These are phyloP conservation scores for Ptychochromis oligacanthus DNA, from an alignment of 2,113 vertebrate species.

Conservation along the genomic window DNA sequence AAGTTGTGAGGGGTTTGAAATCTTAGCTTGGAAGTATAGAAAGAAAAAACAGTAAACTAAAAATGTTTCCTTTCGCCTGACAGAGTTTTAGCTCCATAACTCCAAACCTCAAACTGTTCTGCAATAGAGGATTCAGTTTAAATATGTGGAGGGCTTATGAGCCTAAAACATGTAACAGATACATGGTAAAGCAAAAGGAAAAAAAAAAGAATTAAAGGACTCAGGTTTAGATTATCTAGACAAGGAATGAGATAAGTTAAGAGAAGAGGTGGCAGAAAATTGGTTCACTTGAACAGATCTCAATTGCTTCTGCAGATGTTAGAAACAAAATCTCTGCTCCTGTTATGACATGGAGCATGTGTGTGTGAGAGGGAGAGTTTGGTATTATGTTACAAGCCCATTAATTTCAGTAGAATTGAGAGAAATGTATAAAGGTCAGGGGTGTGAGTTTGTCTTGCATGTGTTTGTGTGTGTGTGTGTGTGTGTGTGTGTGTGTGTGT, in stretches of 20 bases:
- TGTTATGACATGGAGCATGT: not conserved
- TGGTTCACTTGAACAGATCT: not conserved
- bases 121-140: not conserved
- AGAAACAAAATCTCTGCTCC: not conserved
- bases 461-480: not conserved
- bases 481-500: not conserved
- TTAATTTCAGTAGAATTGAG: not conserved
- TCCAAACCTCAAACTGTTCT: not conserved
- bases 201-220: not conserved
- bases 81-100: not conserved
- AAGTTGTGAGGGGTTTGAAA: not conserved
- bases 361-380: not conserved
- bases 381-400: not conserved
- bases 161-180: not conserved
- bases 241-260: not conserved
- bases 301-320: slow-evolving; percentile 3
- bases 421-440: accelerated
- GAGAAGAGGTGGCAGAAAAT: not conserved
- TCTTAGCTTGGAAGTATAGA: not conserved
- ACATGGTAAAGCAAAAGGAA: not conserved
- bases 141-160: not conserved
- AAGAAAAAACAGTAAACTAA: not conserved
- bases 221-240: not conserved
- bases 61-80: not conserved
- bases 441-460: not conserved